Conservation (phyloP, 2,888 invertebrate genomes). For the Augiades crinisus region DNA sequence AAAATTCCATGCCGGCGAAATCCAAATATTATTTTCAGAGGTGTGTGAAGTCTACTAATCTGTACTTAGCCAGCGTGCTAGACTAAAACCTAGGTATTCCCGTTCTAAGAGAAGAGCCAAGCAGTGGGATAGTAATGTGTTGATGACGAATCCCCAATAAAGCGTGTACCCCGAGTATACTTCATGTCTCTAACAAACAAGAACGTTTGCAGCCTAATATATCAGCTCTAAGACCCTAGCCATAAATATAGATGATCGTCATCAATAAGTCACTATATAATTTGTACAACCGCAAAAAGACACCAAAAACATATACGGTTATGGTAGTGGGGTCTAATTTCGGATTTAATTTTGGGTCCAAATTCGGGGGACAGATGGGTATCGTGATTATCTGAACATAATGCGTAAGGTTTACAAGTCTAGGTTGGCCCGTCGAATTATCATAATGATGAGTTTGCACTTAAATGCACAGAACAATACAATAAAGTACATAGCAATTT, state of each 20-base stretch:
- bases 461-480: conserved; percentile 30
- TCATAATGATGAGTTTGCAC: conserved; percentile 61
- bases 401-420: conserved; percentile 10
- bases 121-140: too few species aligned
- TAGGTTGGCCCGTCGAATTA: conserved; percentile 43
- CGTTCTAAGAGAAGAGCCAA: too few species aligned
- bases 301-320: conserved; percentile 15
- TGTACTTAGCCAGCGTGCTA: too few species aligned
- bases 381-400: conserved; percentile 11
- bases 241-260: background rate
- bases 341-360: conserved; percentile 5
- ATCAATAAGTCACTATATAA: conserved; percentile 8
- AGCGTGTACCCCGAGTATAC: too few species aligned
- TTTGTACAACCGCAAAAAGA: conserved; percentile 4
- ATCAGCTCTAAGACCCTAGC: background rate
- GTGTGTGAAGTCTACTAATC: too few species aligned
- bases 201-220: too few species aligned
- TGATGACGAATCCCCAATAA: too few species aligned
- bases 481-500: conserved; percentile 12
- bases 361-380: conserved; percentile 16
- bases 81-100: too few species aligned
- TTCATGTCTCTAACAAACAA: too few species aligned
- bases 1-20: too few species aligned
- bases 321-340: conserved; percentile 1
- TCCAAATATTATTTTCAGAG: too few species aligned